Base-by-base conservation (phyloP, 2,797 vertebrate species). In the Onychomys arenicola region DNA sequence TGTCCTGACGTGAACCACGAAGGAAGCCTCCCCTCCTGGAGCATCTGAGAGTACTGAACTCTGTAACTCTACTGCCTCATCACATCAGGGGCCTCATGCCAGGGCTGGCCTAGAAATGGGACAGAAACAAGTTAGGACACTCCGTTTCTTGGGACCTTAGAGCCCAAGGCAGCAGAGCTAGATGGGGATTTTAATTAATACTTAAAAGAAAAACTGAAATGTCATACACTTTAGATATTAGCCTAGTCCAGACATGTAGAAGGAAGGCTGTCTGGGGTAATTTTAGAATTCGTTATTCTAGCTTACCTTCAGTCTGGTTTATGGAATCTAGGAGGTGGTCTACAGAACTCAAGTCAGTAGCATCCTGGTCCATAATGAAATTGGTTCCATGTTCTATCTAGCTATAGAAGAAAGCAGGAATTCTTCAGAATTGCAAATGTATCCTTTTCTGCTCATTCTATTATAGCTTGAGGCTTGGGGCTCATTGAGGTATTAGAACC, bases 1-100 rank as follows among this genome's bases (percentile, higher is more conserved):
- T 97, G 95, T 96, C 98, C 98, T 97, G 97, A 97, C 46, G n/a
- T 97, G 97, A 98, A 96, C 98, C 43, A 0, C 5, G 10, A 89
- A 93, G 34, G 34, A 76, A 83, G 57, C 73, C 59, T 55, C 76
- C 82, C 89, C 77, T 61, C 49, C 40, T 84, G 46, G 67, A 86
- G 73, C 76, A n/a, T 89, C 52, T 65, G 67, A 80, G 89, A 73
- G 65, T 77, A 92, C 81, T 75, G 94, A 94, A 73, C 25, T 88
- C 91, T 86, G 43, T 46, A 96, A 57, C 75, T 67, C 76, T 46
- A 40, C 55, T 57, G 89, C 55, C 43, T 95, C 4, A 0, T 91
- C 76, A 82, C 23, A 71, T 5, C 13, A 65, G 67, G 40, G 9
- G 34, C 43, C 65, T 80, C 52, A 34, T 1, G 1, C 17, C 65